Evolutionary conservation across 2,113 vertebrate species (phyloP).

Genomic region (Rallus limicola): DNA sequence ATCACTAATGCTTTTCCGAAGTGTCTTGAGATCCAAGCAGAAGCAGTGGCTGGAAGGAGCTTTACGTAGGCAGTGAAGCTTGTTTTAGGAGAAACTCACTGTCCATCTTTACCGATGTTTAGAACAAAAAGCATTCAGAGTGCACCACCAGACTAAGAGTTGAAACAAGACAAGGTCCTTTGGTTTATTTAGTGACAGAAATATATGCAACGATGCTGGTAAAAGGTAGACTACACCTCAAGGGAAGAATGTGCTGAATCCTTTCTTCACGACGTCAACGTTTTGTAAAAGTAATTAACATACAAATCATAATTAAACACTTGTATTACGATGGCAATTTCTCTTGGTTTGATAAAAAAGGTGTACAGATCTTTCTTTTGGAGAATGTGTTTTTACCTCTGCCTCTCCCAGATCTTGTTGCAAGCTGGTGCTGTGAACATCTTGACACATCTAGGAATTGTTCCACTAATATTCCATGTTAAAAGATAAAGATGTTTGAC

Average conservation of each 20-base stretch:
- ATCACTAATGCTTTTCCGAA: slow-evolving; percentile 70
- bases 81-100: slow-evolving; percentile 56
- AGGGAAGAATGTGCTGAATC: slow-evolving; percentile 12
- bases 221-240: slow-evolving; percentile 36
- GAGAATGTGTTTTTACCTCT: slow-evolving; percentile 18
- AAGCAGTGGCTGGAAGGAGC: slow-evolving; percentile 67
- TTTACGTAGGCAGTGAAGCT: slow-evolving; percentile 55
- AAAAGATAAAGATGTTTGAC: slow-evolving; percentile 21
- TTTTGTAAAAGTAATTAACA: slow-evolving; percentile 14
- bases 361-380: not conserved
- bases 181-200: not conserved
- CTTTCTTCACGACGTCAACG: slow-evolving; percentile 33
- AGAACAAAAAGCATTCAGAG: slow-evolving; percentile 9
- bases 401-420: slow-evolving; percentile 65
- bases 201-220: slow-evolving; percentile 36
- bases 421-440: slow-evolving; percentile 68
- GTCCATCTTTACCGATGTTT: slow-evolving; percentile 34
- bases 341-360: slow-evolving; percentile 53
- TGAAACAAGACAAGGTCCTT: slow-evolving; percentile 40
- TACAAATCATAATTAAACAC: slow-evolving; percentile 38
- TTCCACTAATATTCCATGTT: slow-evolving; percentile 17
- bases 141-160: slow-evolving; percentile 30
- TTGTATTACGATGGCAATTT: not conserved
- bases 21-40: slow-evolving; percentile 59
- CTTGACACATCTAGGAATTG: slow-evolving; percentile 34